These are phyloP conservation scores for Podargus strigoides DNA, from an alignment of 2,797 vertebrate species.

Conservation along the genomic window DNA sequence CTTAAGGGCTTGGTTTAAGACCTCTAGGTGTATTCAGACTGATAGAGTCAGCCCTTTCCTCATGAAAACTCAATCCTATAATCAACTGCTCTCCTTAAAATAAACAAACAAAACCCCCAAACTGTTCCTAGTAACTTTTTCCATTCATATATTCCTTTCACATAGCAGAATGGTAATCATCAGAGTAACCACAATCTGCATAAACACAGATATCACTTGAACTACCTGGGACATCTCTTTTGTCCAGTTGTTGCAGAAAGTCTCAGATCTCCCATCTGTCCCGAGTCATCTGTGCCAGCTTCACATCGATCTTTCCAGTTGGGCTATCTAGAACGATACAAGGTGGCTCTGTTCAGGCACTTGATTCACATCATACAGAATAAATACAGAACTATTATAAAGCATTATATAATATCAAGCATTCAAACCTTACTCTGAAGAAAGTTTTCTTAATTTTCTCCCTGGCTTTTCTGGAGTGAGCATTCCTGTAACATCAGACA, in stretches of 20 bases:
- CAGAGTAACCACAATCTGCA: accelerated
- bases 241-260: not conserved
- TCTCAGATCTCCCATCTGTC: not conserved
- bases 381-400: not conserved
- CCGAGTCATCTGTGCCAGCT: not conserved
- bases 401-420: not conserved
- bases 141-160: not conserved
- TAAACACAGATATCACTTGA: not conserved
- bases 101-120: not conserved
- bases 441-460: not conserved
- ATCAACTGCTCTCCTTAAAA: not conserved
- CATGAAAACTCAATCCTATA: not conserved
- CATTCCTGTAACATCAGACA: not conserved
- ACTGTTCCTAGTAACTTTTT: not conserved
- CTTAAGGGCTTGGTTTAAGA: not conserved
- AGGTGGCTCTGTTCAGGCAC: not conserved
- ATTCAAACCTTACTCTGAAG: not conserved
- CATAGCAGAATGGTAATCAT: not conserved
- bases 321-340: not conserved
- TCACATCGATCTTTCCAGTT: accelerated
- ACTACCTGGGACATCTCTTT: not conserved
- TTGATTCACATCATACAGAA: not conserved
- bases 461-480: not conserved
- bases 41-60: not conserved
- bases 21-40: not conserved